Base-by-base conservation (phyloP, 2,888 invertebrate species). In the Acheta domesticus region DNA sequence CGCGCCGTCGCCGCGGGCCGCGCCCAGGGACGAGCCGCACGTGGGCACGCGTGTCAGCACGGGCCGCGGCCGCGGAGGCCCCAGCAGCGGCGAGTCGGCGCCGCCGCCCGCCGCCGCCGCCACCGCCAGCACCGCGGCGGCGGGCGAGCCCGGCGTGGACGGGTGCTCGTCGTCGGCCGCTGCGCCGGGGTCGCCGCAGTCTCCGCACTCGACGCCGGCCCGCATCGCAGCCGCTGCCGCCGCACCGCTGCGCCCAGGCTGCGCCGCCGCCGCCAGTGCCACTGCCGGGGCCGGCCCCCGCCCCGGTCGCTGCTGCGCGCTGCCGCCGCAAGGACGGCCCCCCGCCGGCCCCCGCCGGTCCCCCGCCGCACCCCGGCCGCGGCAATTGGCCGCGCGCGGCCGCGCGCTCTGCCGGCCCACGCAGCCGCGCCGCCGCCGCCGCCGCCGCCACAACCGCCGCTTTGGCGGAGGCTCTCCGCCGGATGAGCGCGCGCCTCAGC, bases 391-490 rank as follows among this genome's bases (percentile, higher is more conserved):
- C 62, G 62, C 62, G 62, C 62, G 62, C 62, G 62, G 62, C 62
- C 62, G n/a, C 62, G 62, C 62, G 62, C 62, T 62, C 62, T 62
- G 62, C 16, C n/a, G 62, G 62, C 62, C 62, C 62, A 62, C 62
- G 62, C 62, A 62, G 62, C 62, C 3, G 5, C 62, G 62, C n/a
- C n/a, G n/a, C n/a, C n/a, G n/a, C n/a, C n/a, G n/a, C n/a, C n/a
- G n/a, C n/a, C 23, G 23, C 2, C 23, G 23, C 23, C 23, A 23
- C 62, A n/a, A 62, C 62, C 62, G 62, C 62, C 62, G 62, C 62
- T n/a, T 14, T 8, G n/a, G 14, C 62, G 16, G 16, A 14, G 62
- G 4, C 62, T 14, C n/a, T n/a, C 62, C 62, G 62, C 62, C n/a
- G 62, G 62, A 62, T 14, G n/a, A 62, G n/a, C 62, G n/a, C 16